Percentiles rank a stretch among this genome's conserved stretches.
phyloP scores from a whole-genome alignment of 2,797 vertebrate species.

The Sternotherus odoratus region DNA sequence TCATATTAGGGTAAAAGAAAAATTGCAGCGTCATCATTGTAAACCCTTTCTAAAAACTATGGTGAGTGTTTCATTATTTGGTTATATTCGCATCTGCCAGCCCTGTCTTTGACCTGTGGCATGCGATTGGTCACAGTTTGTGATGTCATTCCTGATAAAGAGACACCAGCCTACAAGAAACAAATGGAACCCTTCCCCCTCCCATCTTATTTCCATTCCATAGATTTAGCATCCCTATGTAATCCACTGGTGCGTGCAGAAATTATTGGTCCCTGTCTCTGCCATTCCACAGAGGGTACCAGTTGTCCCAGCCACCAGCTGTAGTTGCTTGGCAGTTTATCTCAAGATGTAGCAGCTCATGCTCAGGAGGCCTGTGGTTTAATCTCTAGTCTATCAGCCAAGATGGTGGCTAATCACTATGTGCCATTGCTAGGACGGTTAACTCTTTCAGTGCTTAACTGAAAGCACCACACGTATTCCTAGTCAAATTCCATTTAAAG shows the following conservation, averaged over 20 bases:
- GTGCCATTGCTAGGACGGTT: background rate
- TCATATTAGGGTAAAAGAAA: slow-evolving; percentile 37
- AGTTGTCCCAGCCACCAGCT: background rate
- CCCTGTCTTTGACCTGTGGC: background rate
- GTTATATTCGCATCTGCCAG: background rate
- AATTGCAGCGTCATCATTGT: background rate
- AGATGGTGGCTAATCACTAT: background rate
- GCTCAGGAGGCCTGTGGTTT: background rate
- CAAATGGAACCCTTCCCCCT: background rate
- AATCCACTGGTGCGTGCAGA: background rate
- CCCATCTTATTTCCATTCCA: background rate
- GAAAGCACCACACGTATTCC: background rate
- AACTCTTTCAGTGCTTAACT: accelerated
- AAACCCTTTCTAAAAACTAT: background rate
- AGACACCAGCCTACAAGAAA: background rate
- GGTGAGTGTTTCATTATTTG: background rate
- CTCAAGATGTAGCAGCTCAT: background rate
- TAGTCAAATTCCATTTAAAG: background rate
- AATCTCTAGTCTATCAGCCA: background rate
- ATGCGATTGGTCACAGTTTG: accelerated
- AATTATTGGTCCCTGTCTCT: background rate
- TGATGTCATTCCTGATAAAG: background rate
- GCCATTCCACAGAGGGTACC: background rate
- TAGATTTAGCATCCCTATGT: background rate
- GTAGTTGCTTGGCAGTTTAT: background rate